These are phyloP conservation scores for Pygoscelis adeliae DNA, from an alignment of 2,113 vertebrate genomes.

Conservation along the genomic window DNA sequence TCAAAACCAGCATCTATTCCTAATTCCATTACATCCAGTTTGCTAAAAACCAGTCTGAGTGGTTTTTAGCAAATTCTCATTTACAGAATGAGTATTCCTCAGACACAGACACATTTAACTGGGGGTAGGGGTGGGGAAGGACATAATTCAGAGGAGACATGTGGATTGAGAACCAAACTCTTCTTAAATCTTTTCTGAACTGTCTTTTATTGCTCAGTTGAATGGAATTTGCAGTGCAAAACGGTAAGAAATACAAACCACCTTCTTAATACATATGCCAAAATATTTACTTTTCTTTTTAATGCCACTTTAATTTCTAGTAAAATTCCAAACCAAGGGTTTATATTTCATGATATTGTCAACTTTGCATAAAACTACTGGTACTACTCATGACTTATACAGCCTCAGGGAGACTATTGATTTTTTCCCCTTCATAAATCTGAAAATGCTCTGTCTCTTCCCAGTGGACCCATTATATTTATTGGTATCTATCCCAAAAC, in stretches of 20 bases:
- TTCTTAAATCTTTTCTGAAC: neutral
- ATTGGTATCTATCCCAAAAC: conserved; percentile 84
- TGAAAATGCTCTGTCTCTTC: conserved; percentile 77
- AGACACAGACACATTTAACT: conserved; percentile 1
- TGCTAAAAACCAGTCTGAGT: conserved; percentile 23
- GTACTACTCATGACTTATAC: conserved; percentile 76
- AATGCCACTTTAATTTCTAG: conserved; percentile 72
- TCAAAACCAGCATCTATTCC: conserved; percentile 39
- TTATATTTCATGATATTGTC: conserved; percentile 79
- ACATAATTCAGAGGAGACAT: conserved; percentile 43
- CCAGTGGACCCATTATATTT: conserved; percentile 82
- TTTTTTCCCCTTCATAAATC: conserved; percentile 83
- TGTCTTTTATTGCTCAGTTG: conserved; percentile 38
- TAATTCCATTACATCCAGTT: neutral
- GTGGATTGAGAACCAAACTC: conserved; percentile 16
- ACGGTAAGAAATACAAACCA: conserved; percentile 47
- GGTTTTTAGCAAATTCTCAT: neutral
- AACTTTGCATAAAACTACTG: conserved; percentile 77
- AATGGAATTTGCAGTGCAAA: conserved; percentile 56
- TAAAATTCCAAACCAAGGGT: conserved; percentile 66
- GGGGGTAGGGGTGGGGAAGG: neutral
- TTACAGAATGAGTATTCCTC: conserved; percentile 44
- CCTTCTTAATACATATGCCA: conserved; percentile 37
- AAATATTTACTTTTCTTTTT: conserved; percentile 61
- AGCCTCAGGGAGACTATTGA: conserved; percentile 77